Percentiles rank a stretch among this genome's conserved stretches.
phyloP scores from a whole-genome alignment of 2,888 invertebrate genomes.

The Lutraria lutraria region DNA sequence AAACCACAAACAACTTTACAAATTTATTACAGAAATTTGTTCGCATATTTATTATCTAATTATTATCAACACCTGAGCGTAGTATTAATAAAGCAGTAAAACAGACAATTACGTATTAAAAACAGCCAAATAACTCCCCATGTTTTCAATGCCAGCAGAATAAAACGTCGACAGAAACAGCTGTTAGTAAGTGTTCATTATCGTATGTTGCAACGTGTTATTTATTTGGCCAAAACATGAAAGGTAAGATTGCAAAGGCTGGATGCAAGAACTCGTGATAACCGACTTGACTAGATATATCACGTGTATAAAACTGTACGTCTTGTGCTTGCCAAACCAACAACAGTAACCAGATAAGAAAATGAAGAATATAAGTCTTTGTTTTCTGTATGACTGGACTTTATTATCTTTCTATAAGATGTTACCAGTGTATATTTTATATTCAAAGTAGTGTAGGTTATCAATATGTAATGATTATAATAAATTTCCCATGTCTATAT shows the following conservation, averaged over 20 bases:
- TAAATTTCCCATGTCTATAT: too few relatives aligned
- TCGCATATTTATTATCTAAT: conserved; percentile 44
- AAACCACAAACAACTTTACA: not conserved
- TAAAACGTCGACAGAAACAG: conserved; percentile 29
- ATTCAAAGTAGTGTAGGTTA: too few relatives aligned
- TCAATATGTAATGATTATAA: too few relatives aligned
- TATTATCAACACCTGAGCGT: conserved; percentile 54
- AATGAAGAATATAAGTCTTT: not conserved
- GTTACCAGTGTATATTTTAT: not conserved
- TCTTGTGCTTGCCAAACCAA: not conserved
- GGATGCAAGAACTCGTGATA: not conserved
- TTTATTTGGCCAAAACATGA: conserved; percentile 24
- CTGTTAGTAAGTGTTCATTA: conserved; percentile 13
- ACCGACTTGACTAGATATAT: not conserved
- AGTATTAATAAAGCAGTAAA: conserved; percentile 28
- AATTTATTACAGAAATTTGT: conserved; percentile 31
- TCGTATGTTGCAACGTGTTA: conserved; percentile 10
- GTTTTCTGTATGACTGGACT: not conserved
- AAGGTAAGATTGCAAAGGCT: not conserved
- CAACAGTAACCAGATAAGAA: not conserved
- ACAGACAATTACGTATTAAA: conserved; percentile 22
- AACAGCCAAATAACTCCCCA: not conserved
- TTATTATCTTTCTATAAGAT: not conserved
- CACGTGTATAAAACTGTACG: not conserved
- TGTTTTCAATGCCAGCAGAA: not conserved